Conservation (phyloP, 2,888 invertebrate species). For the Timandra comae region DNA sequence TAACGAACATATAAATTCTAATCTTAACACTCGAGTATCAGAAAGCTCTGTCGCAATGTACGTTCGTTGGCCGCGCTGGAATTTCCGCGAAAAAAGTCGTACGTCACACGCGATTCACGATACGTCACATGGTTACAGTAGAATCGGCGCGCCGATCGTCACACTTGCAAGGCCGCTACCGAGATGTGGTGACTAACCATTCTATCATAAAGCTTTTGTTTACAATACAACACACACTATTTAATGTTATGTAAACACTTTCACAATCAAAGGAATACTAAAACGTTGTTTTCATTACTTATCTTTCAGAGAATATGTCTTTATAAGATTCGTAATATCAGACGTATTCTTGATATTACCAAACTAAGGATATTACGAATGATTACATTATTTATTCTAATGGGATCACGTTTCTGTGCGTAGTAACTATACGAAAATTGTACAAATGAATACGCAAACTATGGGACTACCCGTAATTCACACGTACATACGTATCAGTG, state of each 20-base stretch:
- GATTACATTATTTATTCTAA: too few species aligned
- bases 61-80: slow-evolving; percentile 58
- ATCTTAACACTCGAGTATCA: too few species aligned
- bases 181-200: too few species aligned
- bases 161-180: slow-evolving; percentile 52
- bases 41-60: slow-evolving; percentile 27
- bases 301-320: too few species aligned
- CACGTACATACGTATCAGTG: slow-evolving; percentile 22
- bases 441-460: slow-evolving; percentile 26
- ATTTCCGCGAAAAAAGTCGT: slow-evolving; percentile 69
- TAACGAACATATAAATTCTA: too few species aligned
- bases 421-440: slow-evolving; percentile 22
- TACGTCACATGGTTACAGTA: slow-evolving; percentile 36
- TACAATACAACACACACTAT: slow-evolving; percentile 24
- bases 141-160: slow-evolving; percentile 48
- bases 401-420: slow-evolving; percentile 29
- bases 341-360: too few species aligned
- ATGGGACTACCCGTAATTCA: slow-evolving; percentile 28
- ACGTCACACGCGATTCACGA: slow-evolving; percentile 43
- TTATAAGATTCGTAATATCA: too few species aligned
- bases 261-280: too few species aligned
- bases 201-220: slow-evolving; percentile 35
- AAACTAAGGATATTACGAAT: too few species aligned
- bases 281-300: too few species aligned
- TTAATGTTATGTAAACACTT: too few species aligned